Evolutionary conservation across 2,797 vertebrate genomes (phyloP).

Genomic region (Hoplostethus mediterraneus): DNA sequence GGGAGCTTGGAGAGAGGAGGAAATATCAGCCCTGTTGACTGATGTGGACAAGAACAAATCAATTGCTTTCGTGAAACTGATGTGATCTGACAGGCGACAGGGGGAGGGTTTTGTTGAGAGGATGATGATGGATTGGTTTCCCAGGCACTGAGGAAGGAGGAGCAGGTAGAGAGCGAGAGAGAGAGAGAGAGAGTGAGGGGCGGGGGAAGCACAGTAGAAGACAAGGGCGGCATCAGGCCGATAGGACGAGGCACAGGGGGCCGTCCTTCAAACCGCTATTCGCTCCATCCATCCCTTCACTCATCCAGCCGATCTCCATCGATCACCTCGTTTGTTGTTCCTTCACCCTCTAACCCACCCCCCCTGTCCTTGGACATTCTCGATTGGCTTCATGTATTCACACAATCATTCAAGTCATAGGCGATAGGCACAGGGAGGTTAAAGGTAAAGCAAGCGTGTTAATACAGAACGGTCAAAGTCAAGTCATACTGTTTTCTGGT

Average conservation of each 20-base stretch:
- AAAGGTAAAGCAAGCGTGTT: conserved; percentile 52
- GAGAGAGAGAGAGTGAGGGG: background rate
- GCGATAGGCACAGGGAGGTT: conserved; percentile 70
- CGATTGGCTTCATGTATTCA: background rate
- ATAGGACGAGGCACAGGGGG: conserved; percentile 58
- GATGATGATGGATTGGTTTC: conserved; percentile 41
- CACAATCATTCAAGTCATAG: conserved; percentile 16
- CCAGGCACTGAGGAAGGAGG: conserved; percentile 62
- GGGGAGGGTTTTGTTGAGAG: conserved; percentile 30
- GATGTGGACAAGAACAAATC: conserved; percentile 16
- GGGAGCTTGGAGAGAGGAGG: background rate
- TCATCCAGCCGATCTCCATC: conserved; percentile 9
- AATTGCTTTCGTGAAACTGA: conserved; percentile 26
- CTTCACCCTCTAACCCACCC: conserved; percentile 5
- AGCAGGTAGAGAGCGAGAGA: conserved; percentile 6
- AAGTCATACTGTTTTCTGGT: conserved; percentile 31
- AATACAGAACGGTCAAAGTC: conserved; percentile 35
- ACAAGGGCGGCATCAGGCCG: conserved; percentile 30
- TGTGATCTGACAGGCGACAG: conserved; percentile 32
- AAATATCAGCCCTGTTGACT: too few relatives aligned
- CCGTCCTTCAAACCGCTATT: conserved; percentile 39
- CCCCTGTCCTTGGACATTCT: conserved; percentile 15
- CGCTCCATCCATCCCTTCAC: conserved; percentile 21
- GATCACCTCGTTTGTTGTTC: conserved; percentile 21
- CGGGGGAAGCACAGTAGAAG: background rate